phyloP scores from a whole-genome alignment of 23 tunicate species.

The Halocynthia aurantium region DNA sequence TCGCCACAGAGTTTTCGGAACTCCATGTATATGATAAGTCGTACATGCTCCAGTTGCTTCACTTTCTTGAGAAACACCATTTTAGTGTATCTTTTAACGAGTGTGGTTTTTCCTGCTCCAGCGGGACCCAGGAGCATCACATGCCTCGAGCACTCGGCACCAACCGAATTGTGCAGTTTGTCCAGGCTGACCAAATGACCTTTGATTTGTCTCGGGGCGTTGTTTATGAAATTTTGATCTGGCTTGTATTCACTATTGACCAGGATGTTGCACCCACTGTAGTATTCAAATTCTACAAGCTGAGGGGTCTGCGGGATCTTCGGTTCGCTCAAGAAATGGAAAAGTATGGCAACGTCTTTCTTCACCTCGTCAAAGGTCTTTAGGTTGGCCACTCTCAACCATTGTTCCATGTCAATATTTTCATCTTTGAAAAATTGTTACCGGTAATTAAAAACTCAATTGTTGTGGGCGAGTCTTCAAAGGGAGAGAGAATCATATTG shows the following conservation, averaged over 20 bases:
- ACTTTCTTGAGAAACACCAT: neutral
- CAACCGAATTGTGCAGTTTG: neutral
- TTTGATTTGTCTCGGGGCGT: neutral
- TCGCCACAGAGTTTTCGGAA: neutral
- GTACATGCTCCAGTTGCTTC: neutral
- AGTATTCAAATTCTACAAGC: constrained; percentile 9
- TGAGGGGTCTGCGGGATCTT: constrained; percentile 6
- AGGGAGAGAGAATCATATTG: too few relatives aligned
- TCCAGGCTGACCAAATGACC: constrained; percentile 1
- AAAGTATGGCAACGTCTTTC: constrained; percentile 1
- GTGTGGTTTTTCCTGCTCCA: constrained; percentile 11
- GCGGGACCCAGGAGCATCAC: constrained; percentile 6
- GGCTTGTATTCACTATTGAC: neutral
- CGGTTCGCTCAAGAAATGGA: constrained; percentile 3
- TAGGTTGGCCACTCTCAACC: neutral
- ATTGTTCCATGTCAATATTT: neutral
- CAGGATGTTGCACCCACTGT: neutral
- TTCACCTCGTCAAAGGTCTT: neutral
- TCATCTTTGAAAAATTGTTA: neutral
- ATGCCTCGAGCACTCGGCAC: neutral
- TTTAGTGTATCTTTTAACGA: constrained; percentile 3
- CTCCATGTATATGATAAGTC: constrained; percentile 12
- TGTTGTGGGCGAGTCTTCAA: too few relatives aligned
- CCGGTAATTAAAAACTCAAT: too few relatives aligned
- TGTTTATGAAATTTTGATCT: neutral